Conservation (phyloP, 2,888 invertebrate genomes). For the Neria commutata region DNA sequence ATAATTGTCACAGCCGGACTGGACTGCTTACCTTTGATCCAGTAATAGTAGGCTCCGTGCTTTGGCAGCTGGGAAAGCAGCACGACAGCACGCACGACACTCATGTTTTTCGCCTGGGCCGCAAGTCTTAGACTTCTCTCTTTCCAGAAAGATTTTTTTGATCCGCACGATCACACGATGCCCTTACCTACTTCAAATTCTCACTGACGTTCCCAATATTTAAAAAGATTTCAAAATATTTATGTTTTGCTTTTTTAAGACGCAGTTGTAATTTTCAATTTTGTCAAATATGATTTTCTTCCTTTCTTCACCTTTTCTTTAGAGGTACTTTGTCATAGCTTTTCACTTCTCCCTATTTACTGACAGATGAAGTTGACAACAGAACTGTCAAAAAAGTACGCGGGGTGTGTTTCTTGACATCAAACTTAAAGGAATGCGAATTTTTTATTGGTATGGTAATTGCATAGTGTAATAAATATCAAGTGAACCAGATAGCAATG, state of each 20-base stretch:
- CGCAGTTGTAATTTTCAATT: background rate
- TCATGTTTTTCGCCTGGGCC: conserved; percentile 42
- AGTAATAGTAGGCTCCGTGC: conserved; percentile 43
- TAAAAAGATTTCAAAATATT: background rate
- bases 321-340: background rate
- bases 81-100: conserved; percentile 53
- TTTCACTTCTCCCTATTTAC: too few species aligned
- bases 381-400: too few species aligned
- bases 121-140: too few species aligned
- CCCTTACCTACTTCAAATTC: background rate
- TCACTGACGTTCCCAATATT: background rate
- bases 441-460: too few species aligned
- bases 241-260: background rate
- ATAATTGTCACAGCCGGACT: too few species aligned
- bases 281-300: background rate
- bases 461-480: too few species aligned
- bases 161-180: background rate
- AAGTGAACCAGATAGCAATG: too few species aligned
- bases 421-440: too few species aligned
- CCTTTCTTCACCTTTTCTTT: background rate
- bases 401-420: background rate
- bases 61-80: conserved; percentile 50
- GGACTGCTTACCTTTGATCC: conserved; percentile 49
- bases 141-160: background rate
- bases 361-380: too few species aligned